Evolutionary conservation across 2,113 vertebrate species (phyloP).

Genomic region (Muscicapa adusta): DNA sequence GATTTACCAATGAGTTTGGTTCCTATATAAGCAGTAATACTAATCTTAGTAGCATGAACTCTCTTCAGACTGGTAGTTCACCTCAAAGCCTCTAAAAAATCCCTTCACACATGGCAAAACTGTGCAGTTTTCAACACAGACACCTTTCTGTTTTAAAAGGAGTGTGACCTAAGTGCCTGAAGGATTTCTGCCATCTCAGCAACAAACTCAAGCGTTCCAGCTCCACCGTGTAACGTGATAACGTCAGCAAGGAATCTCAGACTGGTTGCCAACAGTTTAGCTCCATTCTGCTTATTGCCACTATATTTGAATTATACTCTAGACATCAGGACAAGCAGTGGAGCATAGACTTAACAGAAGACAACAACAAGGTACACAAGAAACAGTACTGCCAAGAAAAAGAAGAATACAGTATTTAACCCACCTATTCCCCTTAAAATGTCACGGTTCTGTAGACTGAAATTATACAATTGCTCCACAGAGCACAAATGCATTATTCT

Average conservation of each 20-base stretch:
- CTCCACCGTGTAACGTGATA: background rate
- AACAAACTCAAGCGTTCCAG: background rate
- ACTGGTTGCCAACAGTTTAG: background rate
- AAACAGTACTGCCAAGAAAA: background rate
- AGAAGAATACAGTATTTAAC: background rate
- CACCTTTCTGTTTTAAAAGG: background rate
- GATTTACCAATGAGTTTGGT: background rate
- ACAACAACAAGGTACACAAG: background rate
- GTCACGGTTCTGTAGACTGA: background rate
- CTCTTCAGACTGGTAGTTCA: background rate
- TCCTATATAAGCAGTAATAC: background rate
- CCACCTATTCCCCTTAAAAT: background rate
- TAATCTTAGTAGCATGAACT: background rate
- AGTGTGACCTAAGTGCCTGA: background rate
- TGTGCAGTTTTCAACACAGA: background rate
- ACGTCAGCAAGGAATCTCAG: fast-evolving
- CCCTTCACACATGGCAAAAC: background rate
- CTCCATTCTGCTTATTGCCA: background rate
- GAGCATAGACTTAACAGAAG: background rate
- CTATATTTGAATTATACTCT: background rate
- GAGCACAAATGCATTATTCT: background rate
- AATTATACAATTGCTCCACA: background rate
- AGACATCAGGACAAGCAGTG: background rate
- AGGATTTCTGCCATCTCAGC: background rate
- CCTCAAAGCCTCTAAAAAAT: background rate